Evolutionary conservation across 2,888 invertebrate genomes (phyloP).

Genomic region (Apamea crenata): DNA sequence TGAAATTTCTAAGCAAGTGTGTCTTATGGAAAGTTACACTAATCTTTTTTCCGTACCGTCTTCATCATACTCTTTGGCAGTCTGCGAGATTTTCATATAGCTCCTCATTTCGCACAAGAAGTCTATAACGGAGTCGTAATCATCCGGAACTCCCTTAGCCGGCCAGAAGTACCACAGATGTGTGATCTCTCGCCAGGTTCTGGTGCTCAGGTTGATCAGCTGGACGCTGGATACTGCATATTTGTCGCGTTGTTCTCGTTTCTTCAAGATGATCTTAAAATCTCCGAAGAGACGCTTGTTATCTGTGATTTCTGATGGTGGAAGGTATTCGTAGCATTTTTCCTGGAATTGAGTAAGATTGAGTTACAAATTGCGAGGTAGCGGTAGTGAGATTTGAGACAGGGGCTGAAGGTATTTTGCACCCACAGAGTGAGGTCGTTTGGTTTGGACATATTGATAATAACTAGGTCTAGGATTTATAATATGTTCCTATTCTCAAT

Average conservation of each 20-base stretch:
- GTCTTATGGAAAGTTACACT: background rate
- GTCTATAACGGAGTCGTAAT: slow-evolving; percentile 95
- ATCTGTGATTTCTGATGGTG: slow-evolving; percentile 97
- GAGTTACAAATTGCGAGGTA: background rate
- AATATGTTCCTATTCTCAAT: background rate
- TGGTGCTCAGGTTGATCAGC: slow-evolving; percentile 95
- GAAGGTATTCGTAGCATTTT: slow-evolving; percentile 97
- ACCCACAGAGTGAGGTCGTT: background rate
- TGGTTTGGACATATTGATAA: background rate
- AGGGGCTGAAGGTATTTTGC: background rate
- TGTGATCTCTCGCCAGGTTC: slow-evolving; percentile 96
- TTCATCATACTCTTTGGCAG: slow-evolving; percentile 89
- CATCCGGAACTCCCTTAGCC: slow-evolving; percentile 95
- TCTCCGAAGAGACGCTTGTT: slow-evolving; percentile 96
- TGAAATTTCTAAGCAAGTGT: background rate
- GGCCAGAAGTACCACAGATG: slow-evolving; percentile 99
- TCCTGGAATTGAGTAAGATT: slow-evolving; percentile 90
- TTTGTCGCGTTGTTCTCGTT: slow-evolving; percentile 96
- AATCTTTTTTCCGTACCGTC: slow-evolving; percentile 68
- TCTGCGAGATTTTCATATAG: slow-evolving; percentile 88
- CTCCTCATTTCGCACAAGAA: slow-evolving; percentile 96
- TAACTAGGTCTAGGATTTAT: background rate
- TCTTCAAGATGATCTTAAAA: slow-evolving; percentile 96
- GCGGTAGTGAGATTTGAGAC: background rate
- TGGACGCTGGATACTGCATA: slow-evolving; percentile 96